Conservation (phyloP, 1,140 invertebrate genomes). For the Meloidogyne chitwoodi region DNA sequence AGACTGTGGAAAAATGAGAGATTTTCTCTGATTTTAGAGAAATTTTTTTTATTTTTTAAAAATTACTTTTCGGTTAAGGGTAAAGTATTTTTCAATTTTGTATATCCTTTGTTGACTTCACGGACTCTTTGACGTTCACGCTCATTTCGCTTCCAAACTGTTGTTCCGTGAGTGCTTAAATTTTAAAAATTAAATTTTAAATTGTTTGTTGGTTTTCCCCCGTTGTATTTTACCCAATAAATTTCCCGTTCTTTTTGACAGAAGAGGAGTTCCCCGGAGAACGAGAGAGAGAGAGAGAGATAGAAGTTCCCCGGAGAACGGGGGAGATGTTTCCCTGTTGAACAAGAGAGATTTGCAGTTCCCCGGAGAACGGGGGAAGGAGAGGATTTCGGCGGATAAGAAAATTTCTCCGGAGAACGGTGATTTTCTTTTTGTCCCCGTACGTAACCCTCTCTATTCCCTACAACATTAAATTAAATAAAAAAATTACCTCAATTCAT, state of each 20-base stretch:
- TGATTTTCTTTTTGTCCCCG: too few species aligned
- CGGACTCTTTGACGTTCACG: slow-evolving; percentile 67
- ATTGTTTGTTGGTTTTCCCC: too few species aligned
- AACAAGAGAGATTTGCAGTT: too few species aligned
- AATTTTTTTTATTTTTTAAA: background rate
- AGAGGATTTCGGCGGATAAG: too few species aligned
- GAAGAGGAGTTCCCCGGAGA: too few species aligned
- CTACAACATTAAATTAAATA: background rate
- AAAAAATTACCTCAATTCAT: slow-evolving; percentile 44
- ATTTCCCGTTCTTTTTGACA: too few species aligned
- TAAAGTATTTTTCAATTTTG: slow-evolving; percentile 74
- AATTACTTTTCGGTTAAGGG: slow-evolving; percentile 59
- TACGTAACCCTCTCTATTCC: background rate
- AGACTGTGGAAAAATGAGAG: background rate
- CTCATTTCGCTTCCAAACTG: slow-evolving; percentile 62
- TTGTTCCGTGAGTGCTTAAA: slow-evolving; percentile 46
- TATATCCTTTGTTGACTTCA: slow-evolving; percentile 78
- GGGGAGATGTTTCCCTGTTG: too few species aligned
- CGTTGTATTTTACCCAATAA: too few species aligned
- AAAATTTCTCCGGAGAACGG: too few species aligned
- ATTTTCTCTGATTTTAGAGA: background rate
- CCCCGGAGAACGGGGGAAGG: too few species aligned
- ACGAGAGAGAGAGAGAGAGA: too few species aligned
- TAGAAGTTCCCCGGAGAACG: too few species aligned
- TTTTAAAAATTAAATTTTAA: background rate